Evolutionary conservation across 1,140 invertebrate species (phyloP).

Genomic region (Pogonomyrmex californicus): DNA sequence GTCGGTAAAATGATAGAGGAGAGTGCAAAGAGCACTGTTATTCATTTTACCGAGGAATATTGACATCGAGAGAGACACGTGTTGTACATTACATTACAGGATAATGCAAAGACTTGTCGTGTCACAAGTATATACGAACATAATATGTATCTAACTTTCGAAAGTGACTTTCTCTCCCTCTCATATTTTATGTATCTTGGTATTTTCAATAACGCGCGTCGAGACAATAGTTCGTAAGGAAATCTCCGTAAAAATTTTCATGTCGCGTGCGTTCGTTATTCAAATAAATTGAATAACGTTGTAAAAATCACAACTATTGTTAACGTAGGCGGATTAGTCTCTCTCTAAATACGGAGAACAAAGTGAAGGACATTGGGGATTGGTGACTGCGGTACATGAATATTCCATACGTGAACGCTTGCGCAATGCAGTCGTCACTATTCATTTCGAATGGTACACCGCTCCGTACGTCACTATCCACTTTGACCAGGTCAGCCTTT

Average conservation of each 20-base stretch:
- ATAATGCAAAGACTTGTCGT: not conserved
- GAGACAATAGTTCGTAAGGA: not conserved
- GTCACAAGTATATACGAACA: no score
- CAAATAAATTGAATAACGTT: not conserved
- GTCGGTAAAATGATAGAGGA: conserved; percentile 11
- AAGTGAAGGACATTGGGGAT: conserved; percentile 36
- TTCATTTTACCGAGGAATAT: not conserved
- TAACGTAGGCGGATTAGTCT: not conserved
- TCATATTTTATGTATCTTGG: not conserved
- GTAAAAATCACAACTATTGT: not conserved
- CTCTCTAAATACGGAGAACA: not conserved
- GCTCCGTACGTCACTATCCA: conserved; percentile 69
- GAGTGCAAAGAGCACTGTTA: not conserved
- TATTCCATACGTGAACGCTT: conserved; percentile 73
- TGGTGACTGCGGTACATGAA: conserved; percentile 74
- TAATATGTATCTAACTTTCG: not conserved
- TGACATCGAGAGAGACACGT: not conserved
- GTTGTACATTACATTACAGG: not conserved
- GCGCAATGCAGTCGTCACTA: conserved; percentile 67
- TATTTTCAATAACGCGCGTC: not conserved
- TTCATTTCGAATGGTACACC: conserved; percentile 59
- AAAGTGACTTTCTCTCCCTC: not conserved
- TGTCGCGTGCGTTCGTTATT: not conserved
- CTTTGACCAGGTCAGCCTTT: conserved; percentile 43
- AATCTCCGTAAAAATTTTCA: not conserved